phyloP scores from a whole-genome alignment of 1,140 invertebrate genomes.

The Drosophila kohkoa region DNA sequence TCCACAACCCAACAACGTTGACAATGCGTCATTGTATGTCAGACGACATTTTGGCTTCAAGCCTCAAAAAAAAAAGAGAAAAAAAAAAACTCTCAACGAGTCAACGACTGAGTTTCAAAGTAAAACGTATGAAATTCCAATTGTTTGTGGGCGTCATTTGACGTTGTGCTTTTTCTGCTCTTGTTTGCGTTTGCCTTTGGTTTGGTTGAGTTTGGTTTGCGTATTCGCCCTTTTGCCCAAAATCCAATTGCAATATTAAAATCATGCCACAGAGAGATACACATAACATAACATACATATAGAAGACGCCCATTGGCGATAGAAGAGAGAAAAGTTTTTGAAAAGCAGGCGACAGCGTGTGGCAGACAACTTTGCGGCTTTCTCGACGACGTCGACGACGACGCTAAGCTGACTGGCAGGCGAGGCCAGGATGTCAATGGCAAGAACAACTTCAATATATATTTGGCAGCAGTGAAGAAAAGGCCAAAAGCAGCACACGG shows the following conservation, averaged over 20 bases:
- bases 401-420: slow-evolving; percentile 72
- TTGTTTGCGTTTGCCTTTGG: too few relatives aligned
- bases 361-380: slow-evolving; percentile 73
- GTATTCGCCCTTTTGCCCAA: slow-evolving; percentile 28
- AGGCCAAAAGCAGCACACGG: slow-evolving; percentile 34
- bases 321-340: slow-evolving; percentile 54
- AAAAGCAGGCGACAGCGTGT: slow-evolving; percentile 62
- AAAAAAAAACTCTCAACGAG: slow-evolving; percentile 11
- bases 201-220: neutral
- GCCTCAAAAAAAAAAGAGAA: slow-evolving; percentile 43
- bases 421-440: slow-evolving; percentile 34
- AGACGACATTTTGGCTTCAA: slow-evolving; percentile 67
- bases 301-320: slow-evolving; percentile 15
- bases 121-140: slow-evolving; percentile 74
- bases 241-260: slow-evolving; percentile 81
- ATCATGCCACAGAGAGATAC: slow-evolving; percentile 51
- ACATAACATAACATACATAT: neutral
- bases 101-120: slow-evolving; percentile 50
- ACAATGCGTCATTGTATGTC: slow-evolving; percentile 78
- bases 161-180: slow-evolving; percentile 25
- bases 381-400: slow-evolving; percentile 40
- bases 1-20: slow-evolving; percentile 42
- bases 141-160: slow-evolving; percentile 61
- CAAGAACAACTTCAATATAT: slow-evolving; percentile 5
- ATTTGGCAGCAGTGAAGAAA: neutral